phyloP scores from a whole-genome alignment of 1,140 invertebrate genomes.

The Venustaconcha ellipsiformis region DNA sequence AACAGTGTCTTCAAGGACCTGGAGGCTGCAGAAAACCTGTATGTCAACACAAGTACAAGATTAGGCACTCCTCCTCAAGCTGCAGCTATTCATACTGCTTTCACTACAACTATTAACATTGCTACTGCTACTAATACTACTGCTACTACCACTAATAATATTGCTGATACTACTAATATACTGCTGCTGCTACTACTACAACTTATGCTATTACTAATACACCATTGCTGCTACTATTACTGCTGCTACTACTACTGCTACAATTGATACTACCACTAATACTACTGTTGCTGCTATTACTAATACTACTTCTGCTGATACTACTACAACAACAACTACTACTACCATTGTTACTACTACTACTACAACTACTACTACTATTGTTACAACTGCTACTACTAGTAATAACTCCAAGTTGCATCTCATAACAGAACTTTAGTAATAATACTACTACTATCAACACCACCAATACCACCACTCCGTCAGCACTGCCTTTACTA shows the following conservation, averaged over 20 bases:
- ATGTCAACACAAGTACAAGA: slow-evolving; percentile 31
- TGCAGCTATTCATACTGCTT: background rate
- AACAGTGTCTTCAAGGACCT: slow-evolving; percentile 69
- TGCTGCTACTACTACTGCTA: background rate
- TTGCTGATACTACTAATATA: too few species aligned
- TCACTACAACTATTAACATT: background rate
- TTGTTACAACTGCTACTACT: background rate
- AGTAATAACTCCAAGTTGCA: background rate
- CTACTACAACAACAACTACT: background rate
- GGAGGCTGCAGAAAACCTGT: slow-evolving; percentile 67
- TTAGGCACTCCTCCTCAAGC: background rate
- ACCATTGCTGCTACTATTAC: background rate
- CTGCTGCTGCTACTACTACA: background rate
- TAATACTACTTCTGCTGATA: background rate
- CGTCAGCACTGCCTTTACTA: too few species aligned
- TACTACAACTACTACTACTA: background rate
- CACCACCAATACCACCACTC: too few species aligned
- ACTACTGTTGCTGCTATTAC: too few species aligned
- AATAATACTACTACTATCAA: too few species aligned
- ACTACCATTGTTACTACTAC: background rate
- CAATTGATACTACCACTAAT: too few species aligned
- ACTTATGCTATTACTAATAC: background rate
- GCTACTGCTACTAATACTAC: background rate
- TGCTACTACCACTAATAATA: too few species aligned
- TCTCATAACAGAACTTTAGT: background rate